Evolutionary conservation across 2,888 invertebrate genomes (phyloP).

Genomic region (Trissolcus brochymenae): DNA sequence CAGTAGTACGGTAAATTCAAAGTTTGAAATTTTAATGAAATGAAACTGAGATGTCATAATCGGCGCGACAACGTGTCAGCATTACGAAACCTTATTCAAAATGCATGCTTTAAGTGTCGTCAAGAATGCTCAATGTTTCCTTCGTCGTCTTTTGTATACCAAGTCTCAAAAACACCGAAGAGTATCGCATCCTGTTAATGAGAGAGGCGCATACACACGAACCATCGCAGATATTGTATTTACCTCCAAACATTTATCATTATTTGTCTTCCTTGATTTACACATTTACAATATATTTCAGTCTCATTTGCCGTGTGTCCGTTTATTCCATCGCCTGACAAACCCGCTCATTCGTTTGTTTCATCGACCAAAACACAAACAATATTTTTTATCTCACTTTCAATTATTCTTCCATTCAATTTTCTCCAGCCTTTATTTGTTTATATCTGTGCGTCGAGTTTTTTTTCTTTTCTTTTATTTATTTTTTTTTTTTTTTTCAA

Average conservation of each 20-base stretch:
- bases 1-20: constrained; percentile 26
- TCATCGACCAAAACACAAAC: constrained; percentile 1
- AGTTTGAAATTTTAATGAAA: background rate
- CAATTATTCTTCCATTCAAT: background rate
- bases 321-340: constrained; percentile 12
- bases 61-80: constrained; percentile 44
- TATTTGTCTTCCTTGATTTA: constrained; percentile 44
- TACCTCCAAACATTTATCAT: constrained; percentile 45
- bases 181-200: constrained; percentile 62
- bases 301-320: constrained; percentile 47
- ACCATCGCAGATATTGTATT: constrained; percentile 43
- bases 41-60: constrained; percentile 44
- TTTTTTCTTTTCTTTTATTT: constrained; percentile 15
- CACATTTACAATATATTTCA: constrained; percentile 35
- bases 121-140: constrained; percentile 76
- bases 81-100: constrained; percentile 67
- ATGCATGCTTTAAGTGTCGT: constrained; percentile 75
- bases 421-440: background rate
- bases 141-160: constrained; percentile 68
- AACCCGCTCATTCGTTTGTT: background rate
- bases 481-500: constrained; percentile 1
- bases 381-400: background rate
- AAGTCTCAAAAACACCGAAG: constrained; percentile 61
- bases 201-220: constrained; percentile 54
- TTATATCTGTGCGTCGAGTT: background rate